Evolutionary conservation across 2,797 vertebrate species (phyloP), one percentile per base, ranked within the genome.

Genomic region (Phyllotis vaccarum): DNA sequence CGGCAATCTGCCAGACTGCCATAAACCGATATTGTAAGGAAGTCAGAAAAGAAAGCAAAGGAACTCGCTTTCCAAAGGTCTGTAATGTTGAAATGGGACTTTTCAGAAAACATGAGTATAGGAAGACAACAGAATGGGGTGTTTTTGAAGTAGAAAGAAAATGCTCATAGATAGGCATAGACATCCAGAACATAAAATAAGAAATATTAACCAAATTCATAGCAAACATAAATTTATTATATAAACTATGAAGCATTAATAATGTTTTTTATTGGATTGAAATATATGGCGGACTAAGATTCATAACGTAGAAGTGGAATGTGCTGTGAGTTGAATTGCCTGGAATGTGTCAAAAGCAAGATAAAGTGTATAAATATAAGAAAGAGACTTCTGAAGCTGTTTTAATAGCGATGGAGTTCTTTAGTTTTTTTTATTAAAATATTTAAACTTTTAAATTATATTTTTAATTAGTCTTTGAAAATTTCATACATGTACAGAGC

Each of bases 101-200:
- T 40, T 29, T 34, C 21, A 58, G 72, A 12, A 46, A n/a, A 64
- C 64, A 60, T 29, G 34, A 29, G 2, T 9, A 37, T 19, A n/a
- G 17, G 34, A 46, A 46, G 6, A 85, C 24, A 68, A 75, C 8
- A 43, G 17, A 91, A 72, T 83, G n/a, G 21, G 1, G 22, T 79
- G 6, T 31, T 78, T 80, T n/a, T 87, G 5, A 54, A 17, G 27
- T 27, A 49, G 54, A 95, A 60, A 82, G 43, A n/a, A 89, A 94
- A 75, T 62, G 29, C 40, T 62, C 43, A 90, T 5, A 64, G 21
- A 62, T 58, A 24, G n/a, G 7, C 14, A 49, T 13, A 79, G 19
- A 60, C 78, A 58, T 60, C 66, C 10, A 95, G 70, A 90, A 74
- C 58, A 92, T 74, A 52, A 54, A 78, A 82, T 62, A 89, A 96